A percentile compares a stretch with the other conserved stretches of the same genome.
Conservation (phyloP, 1,140 invertebrate species). For the Rhopalosiphum padi region DNA sequence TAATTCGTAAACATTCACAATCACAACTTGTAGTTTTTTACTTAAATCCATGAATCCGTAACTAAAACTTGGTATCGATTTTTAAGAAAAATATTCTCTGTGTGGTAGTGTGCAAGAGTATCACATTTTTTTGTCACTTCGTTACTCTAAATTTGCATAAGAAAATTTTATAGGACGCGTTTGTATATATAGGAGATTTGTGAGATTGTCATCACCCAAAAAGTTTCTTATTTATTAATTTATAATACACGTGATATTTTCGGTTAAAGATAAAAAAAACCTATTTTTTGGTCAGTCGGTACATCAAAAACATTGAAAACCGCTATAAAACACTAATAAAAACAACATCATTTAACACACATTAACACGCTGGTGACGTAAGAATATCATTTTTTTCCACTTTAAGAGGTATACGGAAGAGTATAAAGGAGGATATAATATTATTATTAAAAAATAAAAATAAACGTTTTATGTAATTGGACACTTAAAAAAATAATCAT, state of each 20-base stretch:
- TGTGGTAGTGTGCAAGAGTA: no score
- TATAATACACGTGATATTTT: neutral
- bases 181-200: neutral
- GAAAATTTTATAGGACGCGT: no score
- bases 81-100: neutral
- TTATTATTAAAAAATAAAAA: neutral
- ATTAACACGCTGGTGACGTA: neutral
- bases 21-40: neutral
- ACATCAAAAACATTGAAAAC: neutral
- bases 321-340: neutral
- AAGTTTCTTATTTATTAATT: neutral
- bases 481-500: conserved; percentile 5
- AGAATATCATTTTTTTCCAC: neutral
- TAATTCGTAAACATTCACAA: neutral
- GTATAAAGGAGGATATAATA: neutral
- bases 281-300: neutral
- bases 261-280: neutral
- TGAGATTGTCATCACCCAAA: neutral
- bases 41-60: neutral
- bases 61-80: neutral
- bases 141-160: no score
- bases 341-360: neutral
- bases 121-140: no score
- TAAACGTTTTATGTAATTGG: conserved; percentile 11
- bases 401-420: neutral